Base-by-base conservation (phyloP, 1,140 invertebrate species). In the Caenorhabditis elegans region DNA sequence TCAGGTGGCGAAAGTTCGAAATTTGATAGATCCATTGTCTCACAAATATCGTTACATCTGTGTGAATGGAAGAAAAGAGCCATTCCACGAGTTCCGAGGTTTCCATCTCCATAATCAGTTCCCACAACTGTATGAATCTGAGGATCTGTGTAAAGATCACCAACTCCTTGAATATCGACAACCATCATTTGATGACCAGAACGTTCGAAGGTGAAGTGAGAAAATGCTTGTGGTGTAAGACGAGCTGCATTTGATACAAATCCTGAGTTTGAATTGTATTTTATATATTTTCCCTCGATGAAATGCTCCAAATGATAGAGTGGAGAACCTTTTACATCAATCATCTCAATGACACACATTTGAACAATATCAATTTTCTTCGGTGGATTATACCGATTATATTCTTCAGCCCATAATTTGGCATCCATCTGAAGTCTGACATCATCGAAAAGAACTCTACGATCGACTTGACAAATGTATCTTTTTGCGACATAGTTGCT, bases 281-380 rank as follows among this genome's bases (percentile, higher is more conserved):
- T 93, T 77, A 92, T 91, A 86, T 93, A 93, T 31, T 92, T 86
- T 17, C 92, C 92, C 83, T 92, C 92, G 65, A 93, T 93, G 86
- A 90, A 93, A 84, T 93, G 92, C 86, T 93, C 92, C 70, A 93
- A 86, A 84, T 93, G 92, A 86, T 90, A 93, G 2, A 92, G 84
- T 5, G 92, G 92, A 36, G 89, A 88, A 0, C 90, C 92, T 10
- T 89, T 88, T 47, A 92, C 84, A 31, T 92, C 88, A 17, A 89
- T 86, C 86, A 93, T 92, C 85, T 93, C 92, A 26, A 93, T 85
- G 8, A 93, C 90, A 75, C 90, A 91, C 92, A 93, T 92, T 87
- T 93, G 92, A 81, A 93, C 91, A 60, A 93, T 92, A 87, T 93
- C 92, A 79, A 93, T 92, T 92, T 93, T 93, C 86, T 93, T 93